Evolutionary conservation across 2,113 vertebrate genomes (phyloP).

Genomic region (Psilopogon haemacephalus): DNA sequence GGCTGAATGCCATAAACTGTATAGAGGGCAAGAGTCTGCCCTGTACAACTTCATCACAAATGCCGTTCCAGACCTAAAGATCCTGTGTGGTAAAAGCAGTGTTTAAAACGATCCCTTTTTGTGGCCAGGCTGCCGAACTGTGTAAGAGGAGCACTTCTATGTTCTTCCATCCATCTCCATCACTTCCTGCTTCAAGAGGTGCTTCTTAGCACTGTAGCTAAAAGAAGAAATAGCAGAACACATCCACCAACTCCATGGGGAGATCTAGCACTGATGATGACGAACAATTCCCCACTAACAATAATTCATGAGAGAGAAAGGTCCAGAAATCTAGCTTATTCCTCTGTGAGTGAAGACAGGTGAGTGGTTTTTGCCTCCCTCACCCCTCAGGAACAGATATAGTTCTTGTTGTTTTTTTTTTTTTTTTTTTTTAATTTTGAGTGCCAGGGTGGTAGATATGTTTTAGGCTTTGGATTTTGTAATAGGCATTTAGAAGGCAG

Average conservation of each 20-base stretch:
- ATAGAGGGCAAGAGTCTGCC: not conserved
- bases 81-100: fast-evolving
- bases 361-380: not conserved
- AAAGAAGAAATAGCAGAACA: not conserved
- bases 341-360: not conserved
- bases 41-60: not conserved
- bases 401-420: not conserved
- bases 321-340: not conserved
- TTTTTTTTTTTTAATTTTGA: not conserved
- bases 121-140: not conserved
- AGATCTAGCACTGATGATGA: not conserved
- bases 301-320: not conserved
- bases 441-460: not conserved
- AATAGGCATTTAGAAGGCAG: not conserved
- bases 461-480: not conserved
- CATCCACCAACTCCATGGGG: fast-evolving
- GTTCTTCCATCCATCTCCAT: not conserved
- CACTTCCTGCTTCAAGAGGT: not conserved
- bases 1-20: not conserved
- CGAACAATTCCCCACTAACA: not conserved
- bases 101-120: not conserved
- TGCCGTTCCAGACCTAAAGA: too few relatives aligned
- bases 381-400: not conserved
- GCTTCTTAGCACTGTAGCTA: not conserved
- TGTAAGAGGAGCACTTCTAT: not conserved